phyloP scores from a whole-genome alignment of 2,797 vertebrate genomes.

The Hippocampus kuda region DNA sequence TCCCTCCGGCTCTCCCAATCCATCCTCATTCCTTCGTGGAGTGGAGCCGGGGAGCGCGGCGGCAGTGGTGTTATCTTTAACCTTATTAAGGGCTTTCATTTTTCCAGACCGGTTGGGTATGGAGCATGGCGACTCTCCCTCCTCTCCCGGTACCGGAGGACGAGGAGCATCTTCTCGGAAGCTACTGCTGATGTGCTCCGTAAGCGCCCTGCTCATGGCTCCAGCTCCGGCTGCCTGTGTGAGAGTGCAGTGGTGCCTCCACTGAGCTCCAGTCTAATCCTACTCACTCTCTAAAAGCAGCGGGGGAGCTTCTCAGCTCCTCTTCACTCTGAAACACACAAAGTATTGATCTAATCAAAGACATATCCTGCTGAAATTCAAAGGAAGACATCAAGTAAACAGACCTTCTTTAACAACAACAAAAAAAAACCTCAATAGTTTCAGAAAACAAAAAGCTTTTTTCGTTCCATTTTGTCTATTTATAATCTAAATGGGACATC shows the following conservation, averaged over 20 bases:
- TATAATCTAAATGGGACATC: slow-evolving; percentile 65
- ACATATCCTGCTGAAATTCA: slow-evolving; percentile 87
- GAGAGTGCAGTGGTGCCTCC: slow-evolving; percentile 59
- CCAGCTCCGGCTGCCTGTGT: slow-evolving; percentile 55
- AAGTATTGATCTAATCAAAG: slow-evolving; percentile 95
- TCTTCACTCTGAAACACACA: slow-evolving; percentile 81
- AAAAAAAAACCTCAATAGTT: slow-evolving; percentile 34
- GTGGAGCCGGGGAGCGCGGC: slow-evolving; percentile 59
- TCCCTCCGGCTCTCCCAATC: slow-evolving; percentile 90
- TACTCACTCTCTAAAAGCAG: slow-evolving; percentile 79
- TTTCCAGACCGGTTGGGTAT: slow-evolving; percentile 60
- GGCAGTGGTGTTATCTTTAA: slow-evolving; percentile 42
- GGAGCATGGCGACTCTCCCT: slow-evolving; percentile 81
- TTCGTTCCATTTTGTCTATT: slow-evolving; percentile 63
- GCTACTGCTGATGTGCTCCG: slow-evolving; percentile 77
- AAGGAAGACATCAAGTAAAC: slow-evolving; percentile 83
- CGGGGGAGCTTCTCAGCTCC: slow-evolving; percentile 79
- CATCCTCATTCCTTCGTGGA: slow-evolving; percentile 84
- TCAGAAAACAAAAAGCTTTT: slow-evolving; percentile 55
- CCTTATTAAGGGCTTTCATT: slow-evolving; percentile 73
- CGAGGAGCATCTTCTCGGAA: slow-evolving; percentile 94
- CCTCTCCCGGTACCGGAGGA: slow-evolving; percentile 91
- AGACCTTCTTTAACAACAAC: slow-evolving; percentile 63
- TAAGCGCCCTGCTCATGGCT: slow-evolving; percentile 87
- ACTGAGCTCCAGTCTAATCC: slow-evolving; percentile 68